Conservation (phyloP, 2,113 vertebrate genomes). For the Nothocercus julius region DNA sequence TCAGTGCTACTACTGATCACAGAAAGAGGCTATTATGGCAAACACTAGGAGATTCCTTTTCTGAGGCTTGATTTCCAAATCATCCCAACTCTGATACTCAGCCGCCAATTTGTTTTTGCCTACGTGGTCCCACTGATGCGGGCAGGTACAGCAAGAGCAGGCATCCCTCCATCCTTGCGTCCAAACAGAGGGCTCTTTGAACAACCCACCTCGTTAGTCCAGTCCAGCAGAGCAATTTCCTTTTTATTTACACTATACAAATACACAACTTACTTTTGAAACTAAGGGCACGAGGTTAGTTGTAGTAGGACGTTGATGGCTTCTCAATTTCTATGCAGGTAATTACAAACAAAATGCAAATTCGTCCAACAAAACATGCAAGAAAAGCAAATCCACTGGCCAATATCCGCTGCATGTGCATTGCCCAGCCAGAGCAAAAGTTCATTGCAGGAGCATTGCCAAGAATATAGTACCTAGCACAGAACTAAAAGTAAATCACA, state of each 20-base stretch:
- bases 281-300: neutral
- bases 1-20: neutral
- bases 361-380: neutral
- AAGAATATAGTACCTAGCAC: neutral
- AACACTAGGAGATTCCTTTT: neutral
- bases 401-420: neutral
- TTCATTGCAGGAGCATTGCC: neutral
- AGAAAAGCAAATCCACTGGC: neutral
- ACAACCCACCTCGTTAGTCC: neutral
- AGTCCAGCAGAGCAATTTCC: neutral
- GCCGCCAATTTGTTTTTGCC: neutral
- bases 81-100: neutral
- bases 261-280: neutral
- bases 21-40: neutral
- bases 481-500: neutral
- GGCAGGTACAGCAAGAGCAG: neutral
- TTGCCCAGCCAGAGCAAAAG: rapidly evolving
- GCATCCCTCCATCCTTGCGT: rapidly evolving
- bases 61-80: neutral
- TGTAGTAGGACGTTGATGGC: neutral
- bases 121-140: neutral
- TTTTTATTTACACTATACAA: neutral
- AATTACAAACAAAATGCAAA: neutral
- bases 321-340: neutral
- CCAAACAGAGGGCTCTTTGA: neutral